Base-by-base conservation (phyloP, 2,888 invertebrate species). In the Adelognathus sp. region DNA sequence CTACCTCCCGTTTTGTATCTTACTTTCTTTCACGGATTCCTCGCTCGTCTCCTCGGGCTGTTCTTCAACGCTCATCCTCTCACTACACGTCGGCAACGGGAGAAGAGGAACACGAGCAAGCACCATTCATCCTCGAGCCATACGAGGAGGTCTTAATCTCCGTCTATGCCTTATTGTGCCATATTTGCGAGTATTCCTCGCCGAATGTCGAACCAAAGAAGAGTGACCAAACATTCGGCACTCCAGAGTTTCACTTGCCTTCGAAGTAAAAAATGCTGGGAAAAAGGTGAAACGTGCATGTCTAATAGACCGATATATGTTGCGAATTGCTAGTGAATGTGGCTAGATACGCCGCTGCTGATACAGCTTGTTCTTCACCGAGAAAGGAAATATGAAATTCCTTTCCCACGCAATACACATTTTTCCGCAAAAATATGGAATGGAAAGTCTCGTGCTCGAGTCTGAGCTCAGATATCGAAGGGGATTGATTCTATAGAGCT, bases 361-460 rank as follows among this genome's bases (percentile, higher is more conserved):
- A 52, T 60, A 67, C 75, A 63, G 69, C 69, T 63, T 61, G 36
- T 52, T 58, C 52, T 29, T 11, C 41, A 27, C 29, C 31, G 27
- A 56, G 61, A 36, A 63, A 56, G 33, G 39, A 44, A 33, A 63
- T 69, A 50, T 44, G 31, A 27, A 75, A 69, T 69, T 63, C 54
- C 69, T 69, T 75, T 75, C 75, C 69, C 75, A 75, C 75, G 75
- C 75, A 44, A 29, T 54, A 6, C 14, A 36, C n/a, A 11, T 27
- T 61, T 67, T 29, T 52, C n/a, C 18, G 36, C 41, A 27, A 64
- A 18, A 31, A 46, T 18, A 46, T 31, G 31, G 18, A 63, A 21
- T 16, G 14, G 44, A 50, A 46, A 46, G 29, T 63, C 46, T 46
- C 41, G 18, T 1, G 18, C 33, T 63, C 46, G 9, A n/a, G 21